A percentile compares a stretch with the other conserved stretches of the same genome.
Evolutionary conservation across 37 sponge, comb jelly and placozoan genomes (phyloP).

Genomic region (Lycopodina hypogea): DNA sequence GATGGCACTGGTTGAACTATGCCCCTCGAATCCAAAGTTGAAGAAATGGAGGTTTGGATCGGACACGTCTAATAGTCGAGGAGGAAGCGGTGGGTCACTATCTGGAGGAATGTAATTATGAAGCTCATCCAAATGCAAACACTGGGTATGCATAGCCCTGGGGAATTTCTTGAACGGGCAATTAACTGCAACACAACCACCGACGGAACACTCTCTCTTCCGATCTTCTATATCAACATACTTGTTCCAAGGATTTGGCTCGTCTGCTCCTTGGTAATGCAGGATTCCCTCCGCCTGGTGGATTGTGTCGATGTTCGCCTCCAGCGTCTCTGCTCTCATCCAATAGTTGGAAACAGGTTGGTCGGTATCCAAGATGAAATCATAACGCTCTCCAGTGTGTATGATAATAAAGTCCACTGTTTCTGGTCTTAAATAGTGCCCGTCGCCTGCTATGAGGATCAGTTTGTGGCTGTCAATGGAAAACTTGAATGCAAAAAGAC

Average conservation of each 20-base stretch:
- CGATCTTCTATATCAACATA: not conserved
- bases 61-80: not conserved
- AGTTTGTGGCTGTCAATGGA: conserved; percentile 67
- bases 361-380: conserved; percentile 49
- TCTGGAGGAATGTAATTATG: conserved; percentile 3
- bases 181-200: conserved; percentile 54
- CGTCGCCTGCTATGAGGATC: conserved; percentile 68
- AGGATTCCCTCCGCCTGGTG: conserved; percentile 52
- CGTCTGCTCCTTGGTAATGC: conserved; percentile 12
- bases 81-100: not conserved
- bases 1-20: conserved; percentile 46
- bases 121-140: conserved; percentile 43
- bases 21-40: conserved; percentile 81
- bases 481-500: conserved; percentile 61
- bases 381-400: conserved; percentile 83
- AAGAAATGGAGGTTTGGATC: conserved; percentile 24
- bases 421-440: conserved; percentile 33
- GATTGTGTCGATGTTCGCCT: conserved; percentile 9
- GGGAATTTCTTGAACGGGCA: conserved; percentile 64
- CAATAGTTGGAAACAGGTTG: conserved; percentile 25
- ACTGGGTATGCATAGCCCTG: conserved; percentile 21
- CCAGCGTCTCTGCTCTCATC: conserved; percentile 76
- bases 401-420: conserved; percentile 72
- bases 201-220: conserved; percentile 12
- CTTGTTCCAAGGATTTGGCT: not conserved